Conservation (phyloP, 2,797 vertebrate genomes). For the Eleutherodactylus coqui region DNA sequence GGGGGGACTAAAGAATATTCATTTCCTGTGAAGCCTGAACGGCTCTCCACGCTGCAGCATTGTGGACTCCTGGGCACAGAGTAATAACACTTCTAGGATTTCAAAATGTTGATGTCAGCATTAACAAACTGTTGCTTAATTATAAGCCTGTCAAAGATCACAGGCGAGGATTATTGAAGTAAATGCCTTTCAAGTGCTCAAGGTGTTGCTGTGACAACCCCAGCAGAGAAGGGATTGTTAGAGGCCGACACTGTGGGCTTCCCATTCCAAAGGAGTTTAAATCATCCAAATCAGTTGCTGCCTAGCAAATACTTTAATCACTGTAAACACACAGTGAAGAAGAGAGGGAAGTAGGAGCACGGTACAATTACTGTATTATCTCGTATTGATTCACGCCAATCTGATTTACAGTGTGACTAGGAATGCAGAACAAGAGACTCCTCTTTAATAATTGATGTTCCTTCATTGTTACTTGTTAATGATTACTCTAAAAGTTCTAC, state of each 20-base stretch:
- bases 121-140: slow-evolving; percentile 80
- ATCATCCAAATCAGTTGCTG: slow-evolving; percentile 61
- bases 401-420: slow-evolving; percentile 57
- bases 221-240: slow-evolving; percentile 61
- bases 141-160: slow-evolving; percentile 79
- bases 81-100: slow-evolving; percentile 72
- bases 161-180: slow-evolving; percentile 79
- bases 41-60: slow-evolving; percentile 51
- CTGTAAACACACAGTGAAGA: slow-evolving; percentile 40
- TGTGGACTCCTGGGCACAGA: slow-evolving; percentile 71
- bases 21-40: slow-evolving; percentile 33
- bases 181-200: slow-evolving; percentile 78
- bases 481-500: neutral
- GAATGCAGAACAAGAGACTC: slow-evolving; percentile 30
- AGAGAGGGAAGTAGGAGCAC: slow-evolving; percentile 38
- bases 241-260: slow-evolving; percentile 67
- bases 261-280: slow-evolving; percentile 68
- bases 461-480: slow-evolving; percentile 20
- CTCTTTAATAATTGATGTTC: slow-evolving; percentile 8
- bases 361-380: slow-evolving; percentile 57
- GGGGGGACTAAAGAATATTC: neutral
- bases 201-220: slow-evolving; percentile 78
- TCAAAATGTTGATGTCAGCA: slow-evolving; percentile 76
- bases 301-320: slow-evolving; percentile 64
- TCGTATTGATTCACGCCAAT: slow-evolving; percentile 56